A percentile compares a stretch with the other conserved stretches of the same genome.
These are phyloP conservation scores for Platerodrilus igneus DNA, from an alignment of 2,888 invertebrate species.

Conservation along the genomic window DNA sequence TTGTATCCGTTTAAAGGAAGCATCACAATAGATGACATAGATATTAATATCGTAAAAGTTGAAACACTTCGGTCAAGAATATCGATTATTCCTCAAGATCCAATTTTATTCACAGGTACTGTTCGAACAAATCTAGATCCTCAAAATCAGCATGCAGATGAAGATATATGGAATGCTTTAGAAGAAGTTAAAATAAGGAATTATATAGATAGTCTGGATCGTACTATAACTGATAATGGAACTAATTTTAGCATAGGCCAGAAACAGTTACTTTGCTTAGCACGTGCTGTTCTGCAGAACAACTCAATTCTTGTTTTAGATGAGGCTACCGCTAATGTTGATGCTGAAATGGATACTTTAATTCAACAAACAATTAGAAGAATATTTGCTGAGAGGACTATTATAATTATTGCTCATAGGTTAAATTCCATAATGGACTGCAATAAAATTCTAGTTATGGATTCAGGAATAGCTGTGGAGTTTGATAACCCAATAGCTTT, in stretches of 20 bases:
- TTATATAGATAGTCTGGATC: conserved; percentile 59
- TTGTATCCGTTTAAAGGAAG: conserved; percentile 71
- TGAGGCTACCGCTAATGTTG: conserved; percentile 77
- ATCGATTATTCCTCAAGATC: conserved; percentile 84
- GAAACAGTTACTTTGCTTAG: conserved; percentile 63
- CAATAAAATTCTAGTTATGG: conserved; percentile 73
- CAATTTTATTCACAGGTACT: conserved; percentile 78
- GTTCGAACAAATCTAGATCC: conserved; percentile 85
- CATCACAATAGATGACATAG: conserved; percentile 73
- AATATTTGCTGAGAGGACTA: conserved; percentile 69
- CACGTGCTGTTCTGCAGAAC: conserved; percentile 53
- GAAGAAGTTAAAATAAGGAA: conserved; percentile 74
- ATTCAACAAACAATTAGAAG: conserved; percentile 69
- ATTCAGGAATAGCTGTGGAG: conserved; percentile 68
- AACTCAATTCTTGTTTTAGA: conserved; percentile 44
- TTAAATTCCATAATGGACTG: conserved; percentile 80
- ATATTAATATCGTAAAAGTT: conserved; percentile 64
- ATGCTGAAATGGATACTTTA: conserved; percentile 68
- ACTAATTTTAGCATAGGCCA: conserved; percentile 46
- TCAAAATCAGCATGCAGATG: conserved; percentile 70
- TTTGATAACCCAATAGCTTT: conserved; percentile 68
- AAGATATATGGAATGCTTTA: conserved; percentile 73
- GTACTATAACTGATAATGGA: conserved; percentile 64
- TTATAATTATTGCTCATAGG: conserved; percentile 76
- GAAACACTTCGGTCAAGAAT: conserved; percentile 68